phyloP scores from a whole-genome alignment of 92 coral and sea anemone genomes.

The Montipora capitata region DNA sequence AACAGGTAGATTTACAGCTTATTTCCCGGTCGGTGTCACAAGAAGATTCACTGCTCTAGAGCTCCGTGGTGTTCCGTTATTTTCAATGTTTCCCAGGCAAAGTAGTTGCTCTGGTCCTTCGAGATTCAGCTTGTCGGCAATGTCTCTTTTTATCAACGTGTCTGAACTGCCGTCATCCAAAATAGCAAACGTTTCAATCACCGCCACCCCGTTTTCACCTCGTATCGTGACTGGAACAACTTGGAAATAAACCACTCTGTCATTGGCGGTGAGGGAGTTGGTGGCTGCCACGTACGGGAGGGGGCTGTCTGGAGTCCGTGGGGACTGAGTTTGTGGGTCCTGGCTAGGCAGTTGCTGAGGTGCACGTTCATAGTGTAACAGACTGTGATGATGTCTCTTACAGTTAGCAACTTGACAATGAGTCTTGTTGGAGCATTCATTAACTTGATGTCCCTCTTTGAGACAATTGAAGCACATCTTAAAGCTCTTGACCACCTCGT shows the following conservation, averaged over 20 bases:
- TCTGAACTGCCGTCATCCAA: slow-evolving; percentile 75
- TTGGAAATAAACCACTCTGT: slow-evolving; percentile 73
- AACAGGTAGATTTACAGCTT: slow-evolving; percentile 53
- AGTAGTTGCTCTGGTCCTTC: slow-evolving; percentile 67
- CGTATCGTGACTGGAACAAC: slow-evolving; percentile 71
- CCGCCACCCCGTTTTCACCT: slow-evolving; percentile 69
- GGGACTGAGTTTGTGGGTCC: slow-evolving; percentile 15
- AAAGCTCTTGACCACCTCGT: slow-evolving; percentile 30
- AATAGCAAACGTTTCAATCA: slow-evolving; percentile 66
- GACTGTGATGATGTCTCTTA: slow-evolving; percentile 35
- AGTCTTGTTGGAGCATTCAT: slow-evolving; percentile 22
- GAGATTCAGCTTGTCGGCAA: slow-evolving; percentile 58
- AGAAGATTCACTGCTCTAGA: slow-evolving; percentile 57
- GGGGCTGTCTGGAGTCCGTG: not conserved
- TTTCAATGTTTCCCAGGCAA: slow-evolving; percentile 71
- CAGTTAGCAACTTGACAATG: slow-evolving; percentile 43
- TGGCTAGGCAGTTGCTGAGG: slow-evolving; percentile 18
- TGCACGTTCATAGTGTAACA: slow-evolving; percentile 47
- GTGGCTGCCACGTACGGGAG: slow-evolving; percentile 25
- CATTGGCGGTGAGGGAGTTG: slow-evolving; percentile 2
- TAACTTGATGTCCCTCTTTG: slow-evolving; percentile 45
- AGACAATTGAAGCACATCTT: slow-evolving; percentile 58
- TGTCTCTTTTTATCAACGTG: slow-evolving; percentile 60
- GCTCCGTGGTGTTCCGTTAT: slow-evolving; percentile 37
- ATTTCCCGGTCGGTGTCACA: slow-evolving; percentile 67